Evolutionary conservation across 2,797 vertebrate species (phyloP), one percentile per base, ranked within the genome.

Genomic region (Ptychadena robeensis): DNA sequence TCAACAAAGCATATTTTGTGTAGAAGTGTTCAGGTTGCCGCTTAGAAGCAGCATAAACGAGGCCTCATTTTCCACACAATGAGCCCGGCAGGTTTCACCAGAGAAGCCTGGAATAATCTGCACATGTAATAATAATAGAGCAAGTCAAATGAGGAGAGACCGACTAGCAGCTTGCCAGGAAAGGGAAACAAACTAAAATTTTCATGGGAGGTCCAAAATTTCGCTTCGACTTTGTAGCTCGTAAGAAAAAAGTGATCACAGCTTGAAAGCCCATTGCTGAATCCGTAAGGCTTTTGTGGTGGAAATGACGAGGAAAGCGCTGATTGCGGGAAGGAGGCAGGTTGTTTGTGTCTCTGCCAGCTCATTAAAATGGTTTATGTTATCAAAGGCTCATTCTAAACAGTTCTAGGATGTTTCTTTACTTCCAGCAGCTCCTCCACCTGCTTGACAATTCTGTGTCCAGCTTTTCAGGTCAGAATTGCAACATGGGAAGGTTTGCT

Each of bases 361-460:
- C 77, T 69, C 31, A 59, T 79, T 69, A 69, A 79, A 59, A 48
- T 61, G 34, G 18, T 79, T 69, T 57, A 22, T 9, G 67, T 69
- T 79, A 79, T 79, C 65, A 79, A 79, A 79, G 77, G 11, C 77
- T 67, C 9, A 31, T n/a, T 79, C 66, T 30, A 68, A 79, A 79
- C 35, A 65, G 70, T 69, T 79, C 44, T 59, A 22, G 48, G 44
- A 69, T 32, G 53, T 69, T 69, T 48, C 35, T 48, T 15, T 69
- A 37, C 77, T 59, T 69, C 77, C 77, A 79, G 37, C 64, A 48
- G 65, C 31, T 79, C 68, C 65, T 69, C 77, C 77, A 79, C 77
- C 77, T 69, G 77, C 68, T 38, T 48, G 38, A 78, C 18, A 67
- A 25, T 11, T 68, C 28, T 25, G 10, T 11, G 9, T 57, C 12